phyloP scores from a whole-genome alignment of 2,888 invertebrate species.

The Clitarchus hookeri region DNA sequence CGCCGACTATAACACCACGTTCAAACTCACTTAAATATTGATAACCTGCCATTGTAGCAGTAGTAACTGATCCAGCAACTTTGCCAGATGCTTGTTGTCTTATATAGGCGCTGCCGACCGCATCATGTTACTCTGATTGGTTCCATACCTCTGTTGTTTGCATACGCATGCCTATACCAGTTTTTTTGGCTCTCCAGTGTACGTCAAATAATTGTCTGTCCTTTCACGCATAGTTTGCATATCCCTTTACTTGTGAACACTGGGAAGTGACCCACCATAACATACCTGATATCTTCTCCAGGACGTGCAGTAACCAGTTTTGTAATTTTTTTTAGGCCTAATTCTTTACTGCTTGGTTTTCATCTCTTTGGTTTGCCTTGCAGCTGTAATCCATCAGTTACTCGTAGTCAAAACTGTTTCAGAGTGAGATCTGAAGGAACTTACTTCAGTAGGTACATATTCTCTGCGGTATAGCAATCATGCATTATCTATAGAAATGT shows the following conservation, averaged over 20 bases:
- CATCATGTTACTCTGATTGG: too few species aligned
- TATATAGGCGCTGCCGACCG: too few species aligned
- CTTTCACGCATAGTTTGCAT: background rate
- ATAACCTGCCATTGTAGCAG: too few species aligned
- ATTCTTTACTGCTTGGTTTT: background rate
- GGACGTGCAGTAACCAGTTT: background rate
- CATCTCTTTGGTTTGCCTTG: background rate
- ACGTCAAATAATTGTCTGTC: background rate
- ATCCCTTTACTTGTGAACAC: background rate
- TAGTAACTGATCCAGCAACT: too few species aligned
- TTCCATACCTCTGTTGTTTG: too few species aligned
- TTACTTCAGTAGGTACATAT: background rate
- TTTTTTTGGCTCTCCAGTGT: too few species aligned
- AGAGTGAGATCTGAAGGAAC: background rate
- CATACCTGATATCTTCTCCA: background rate
- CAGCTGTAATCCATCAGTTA: background rate
- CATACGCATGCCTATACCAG: too few species aligned
- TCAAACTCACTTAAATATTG: too few species aligned
- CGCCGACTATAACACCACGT: too few species aligned
- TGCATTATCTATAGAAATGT: background rate
- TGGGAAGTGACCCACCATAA: background rate
- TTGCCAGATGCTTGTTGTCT: too few species aligned
- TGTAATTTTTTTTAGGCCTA: background rate
- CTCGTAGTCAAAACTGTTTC: slow-evolving; percentile 8
- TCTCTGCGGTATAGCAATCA: background rate